Conservation (phyloP, 2,797 vertebrate species). For the Clangula hyemalis region DNA sequence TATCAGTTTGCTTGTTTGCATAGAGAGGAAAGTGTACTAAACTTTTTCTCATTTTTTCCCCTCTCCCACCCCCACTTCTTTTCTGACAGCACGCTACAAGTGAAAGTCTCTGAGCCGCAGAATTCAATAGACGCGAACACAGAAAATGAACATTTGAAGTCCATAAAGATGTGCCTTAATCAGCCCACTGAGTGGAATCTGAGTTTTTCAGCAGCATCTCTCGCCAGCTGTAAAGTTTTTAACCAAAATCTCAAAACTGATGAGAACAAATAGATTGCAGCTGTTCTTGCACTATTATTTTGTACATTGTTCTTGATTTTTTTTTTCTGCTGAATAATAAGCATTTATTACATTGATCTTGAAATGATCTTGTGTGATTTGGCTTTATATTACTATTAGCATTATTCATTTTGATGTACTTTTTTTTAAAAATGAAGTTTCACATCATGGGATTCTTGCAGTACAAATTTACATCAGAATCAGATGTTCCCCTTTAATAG, state of each 20-base stretch:
- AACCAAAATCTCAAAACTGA: slow-evolving; percentile 81
- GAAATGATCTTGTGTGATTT: slow-evolving; percentile 77
- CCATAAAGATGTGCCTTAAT: slow-evolving; percentile 84
- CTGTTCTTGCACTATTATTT: slow-evolving; percentile 81
- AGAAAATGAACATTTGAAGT: slow-evolving; percentile 79
- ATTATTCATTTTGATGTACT: slow-evolving; percentile 77
- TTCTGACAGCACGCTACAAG: slow-evolving; percentile 76
- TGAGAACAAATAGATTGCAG: slow-evolving; percentile 78
- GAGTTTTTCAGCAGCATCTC: slow-evolving; percentile 78
- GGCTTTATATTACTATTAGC: slow-evolving; percentile 79
- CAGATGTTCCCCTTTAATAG: slow-evolving; percentile 74
- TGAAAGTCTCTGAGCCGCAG: slow-evolving; percentile 79
- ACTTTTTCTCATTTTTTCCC: slow-evolving; percentile 57
- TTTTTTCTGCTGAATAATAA: slow-evolving; percentile 73
- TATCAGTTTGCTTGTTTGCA: background rate
- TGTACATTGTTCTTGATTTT: slow-evolving; percentile 72
- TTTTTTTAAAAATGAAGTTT: slow-evolving; percentile 65
- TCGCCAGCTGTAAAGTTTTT: slow-evolving; percentile 79
- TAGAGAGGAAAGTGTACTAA: slow-evolving; percentile 51
- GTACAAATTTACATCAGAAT: slow-evolving; percentile 72
- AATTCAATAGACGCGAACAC: slow-evolving; percentile 76
- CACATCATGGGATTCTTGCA: slow-evolving; percentile 74
- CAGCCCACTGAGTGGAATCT: slow-evolving; percentile 79
- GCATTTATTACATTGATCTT: slow-evolving; percentile 75
- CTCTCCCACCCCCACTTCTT: slow-evolving; percentile 32